phyloP scores from a whole-genome alignment of 2,888 invertebrate species.

The Dysmachus trigonus region DNA sequence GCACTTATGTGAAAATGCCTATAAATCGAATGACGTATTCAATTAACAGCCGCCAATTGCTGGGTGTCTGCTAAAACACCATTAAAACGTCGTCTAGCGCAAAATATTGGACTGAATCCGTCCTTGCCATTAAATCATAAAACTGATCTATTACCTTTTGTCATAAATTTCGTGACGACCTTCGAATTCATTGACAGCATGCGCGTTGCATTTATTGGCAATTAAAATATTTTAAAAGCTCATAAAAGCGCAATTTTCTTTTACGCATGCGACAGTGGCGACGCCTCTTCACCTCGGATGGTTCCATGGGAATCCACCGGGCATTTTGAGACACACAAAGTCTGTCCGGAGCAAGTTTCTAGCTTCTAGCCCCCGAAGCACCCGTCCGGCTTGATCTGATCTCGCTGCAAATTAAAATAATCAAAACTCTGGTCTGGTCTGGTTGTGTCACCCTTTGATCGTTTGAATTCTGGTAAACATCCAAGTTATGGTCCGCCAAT shows the following conservation, averaged over 20 bases:
- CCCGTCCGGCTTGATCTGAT: not conserved
- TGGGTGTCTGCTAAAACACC: not conserved
- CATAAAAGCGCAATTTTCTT: not conserved
- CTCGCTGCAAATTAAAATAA: not conserved
- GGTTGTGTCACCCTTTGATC: not conserved
- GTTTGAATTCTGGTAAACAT: not conserved
- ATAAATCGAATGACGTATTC: not conserved
- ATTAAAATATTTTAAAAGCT: not conserved
- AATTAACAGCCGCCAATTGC: not conserved
- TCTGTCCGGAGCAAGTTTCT: not conserved
- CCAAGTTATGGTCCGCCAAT: not conserved
- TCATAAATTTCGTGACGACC: not conserved
- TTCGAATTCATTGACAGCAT: not conserved
- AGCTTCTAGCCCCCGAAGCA: not conserved
- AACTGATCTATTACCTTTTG: not conserved
- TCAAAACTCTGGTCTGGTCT: not conserved
- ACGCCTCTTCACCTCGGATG: not conserved
- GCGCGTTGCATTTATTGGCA: not conserved
- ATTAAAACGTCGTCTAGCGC: not conserved
- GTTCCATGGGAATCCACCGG: not conserved
- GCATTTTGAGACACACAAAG: not conserved
- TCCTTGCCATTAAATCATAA: not conserved
- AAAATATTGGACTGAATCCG: not conserved
- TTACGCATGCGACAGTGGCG: not conserved
- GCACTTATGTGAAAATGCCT: not conserved